Base-by-base conservation (phyloP, 2,888 invertebrate genomes). In the Eudasyphora cyanicolor region DNA sequence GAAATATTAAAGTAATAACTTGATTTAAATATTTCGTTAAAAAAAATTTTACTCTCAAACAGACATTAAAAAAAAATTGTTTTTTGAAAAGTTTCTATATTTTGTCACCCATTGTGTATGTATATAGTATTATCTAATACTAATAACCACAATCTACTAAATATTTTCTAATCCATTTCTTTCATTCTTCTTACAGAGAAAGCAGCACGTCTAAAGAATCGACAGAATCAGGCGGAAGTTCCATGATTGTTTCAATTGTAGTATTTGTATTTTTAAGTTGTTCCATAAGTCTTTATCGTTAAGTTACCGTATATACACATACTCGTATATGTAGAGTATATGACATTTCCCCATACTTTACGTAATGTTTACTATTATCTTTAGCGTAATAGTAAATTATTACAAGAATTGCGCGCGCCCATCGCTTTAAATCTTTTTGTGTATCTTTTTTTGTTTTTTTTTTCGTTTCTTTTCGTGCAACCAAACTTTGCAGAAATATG, bases 401-500 rank as follows among this genome's bases (percentile, higher is more conserved):
- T 38, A 67, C 14, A 8, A 60, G 21, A 24, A 10, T 14, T 24
- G n/a, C n/a, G n/a, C n/a, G n/a, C n/a, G 12, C 21, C 5, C 42
- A 42, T 42, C 12, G 24, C 42, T 67, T 42, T 64, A 32, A 12
- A 14, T 57, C 27, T 12, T 57, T 38, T 38, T 27, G 1, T 5
- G 7, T 10, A 38, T 2, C 7, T 54, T 21, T 54, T 57, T 38
- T 38, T 27, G 1, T 5, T 38, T 10, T 12, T 2, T 12, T 54
- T 21, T 54, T 57, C 27, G 19, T 5, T 27, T 24, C 57, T 29
- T n/a, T 57, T 24, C 29, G 5, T 24, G 10, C 54, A 2, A 54
- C 29, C n/a, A 64, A 35, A 67, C 24, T 42, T 57, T 67, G 60
- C 78, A 49, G 78, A 57, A 38, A 81, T 84, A 84, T 81, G 42